Evolutionary conservation across 92 coral and sea anemone species (phyloP).

Genomic region (Actinostola sp.): DNA sequence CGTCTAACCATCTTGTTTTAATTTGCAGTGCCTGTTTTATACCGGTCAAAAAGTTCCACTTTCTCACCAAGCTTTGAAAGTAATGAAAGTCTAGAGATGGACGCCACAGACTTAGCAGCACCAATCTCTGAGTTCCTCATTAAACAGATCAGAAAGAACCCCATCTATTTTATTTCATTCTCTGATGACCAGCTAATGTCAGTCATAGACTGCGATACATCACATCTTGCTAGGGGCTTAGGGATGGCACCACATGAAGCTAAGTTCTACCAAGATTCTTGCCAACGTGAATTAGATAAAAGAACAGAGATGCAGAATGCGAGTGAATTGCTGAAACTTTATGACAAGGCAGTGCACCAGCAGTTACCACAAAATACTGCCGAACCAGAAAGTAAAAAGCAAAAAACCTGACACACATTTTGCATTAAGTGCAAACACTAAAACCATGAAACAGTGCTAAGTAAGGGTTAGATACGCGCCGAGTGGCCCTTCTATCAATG

Average conservation of each 20-base stretch:
- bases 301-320: conserved; percentile 77
- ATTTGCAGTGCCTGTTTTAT: not conserved
- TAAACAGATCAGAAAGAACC: conserved; percentile 66
- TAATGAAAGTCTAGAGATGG: conserved; percentile 70
- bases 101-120: conserved; percentile 58
- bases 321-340: conserved; percentile 77
- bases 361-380: too few species aligned
- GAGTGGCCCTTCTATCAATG: too few species aligned
- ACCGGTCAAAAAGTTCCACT: conserved; percentile 11
- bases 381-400: conserved; percentile 20
- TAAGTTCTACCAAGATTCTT: conserved; percentile 68
- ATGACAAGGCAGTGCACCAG: conserved; percentile 61
- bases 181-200: conserved; percentile 76
- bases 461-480: too few species aligned
- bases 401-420: conserved; percentile 9
- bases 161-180: conserved; percentile 87
- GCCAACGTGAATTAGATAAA: conserved; percentile 83
- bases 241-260: conserved; percentile 48
- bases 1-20: too few species aligned
- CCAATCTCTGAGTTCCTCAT: conserved; percentile 51
- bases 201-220: conserved; percentile 44
- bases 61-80: conserved; percentile 51
- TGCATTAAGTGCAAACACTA: too few species aligned
- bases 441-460: too few species aligned
- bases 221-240: conserved; percentile 50